These are phyloP conservation scores for Fregata magnificens DNA, from an alignment of 2,113 vertebrate species.

Conservation along the genomic window DNA sequence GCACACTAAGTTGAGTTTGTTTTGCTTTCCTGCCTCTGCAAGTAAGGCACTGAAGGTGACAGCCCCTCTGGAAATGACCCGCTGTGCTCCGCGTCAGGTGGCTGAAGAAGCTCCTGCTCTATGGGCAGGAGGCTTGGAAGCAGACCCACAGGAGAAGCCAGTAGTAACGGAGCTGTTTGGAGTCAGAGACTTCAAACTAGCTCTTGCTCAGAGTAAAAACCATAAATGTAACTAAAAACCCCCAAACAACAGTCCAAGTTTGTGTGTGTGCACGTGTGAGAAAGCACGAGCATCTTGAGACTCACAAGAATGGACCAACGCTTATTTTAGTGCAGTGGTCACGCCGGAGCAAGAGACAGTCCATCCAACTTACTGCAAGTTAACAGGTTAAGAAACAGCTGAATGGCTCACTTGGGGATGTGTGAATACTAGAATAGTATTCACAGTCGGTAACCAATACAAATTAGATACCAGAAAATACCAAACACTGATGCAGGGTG, in stretches of 20 bases:
- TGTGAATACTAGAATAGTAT: neutral
- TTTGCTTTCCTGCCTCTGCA: neutral
- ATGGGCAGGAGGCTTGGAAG: neutral
- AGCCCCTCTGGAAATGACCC: neutral
- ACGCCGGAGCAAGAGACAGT: neutral
- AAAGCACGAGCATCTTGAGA: neutral
- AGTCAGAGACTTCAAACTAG: neutral
- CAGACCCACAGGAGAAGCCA: neutral
- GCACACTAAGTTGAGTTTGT: neutral
- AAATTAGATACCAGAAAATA: neutral
- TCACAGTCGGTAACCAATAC: neutral
- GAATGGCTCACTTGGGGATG: rapidly evolving
- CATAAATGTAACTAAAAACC: neutral
- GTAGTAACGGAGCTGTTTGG: neutral
- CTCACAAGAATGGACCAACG: neutral
- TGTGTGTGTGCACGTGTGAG: neutral
- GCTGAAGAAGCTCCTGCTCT: neutral
- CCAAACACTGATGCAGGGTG: neutral
- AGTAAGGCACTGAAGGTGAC: neutral
- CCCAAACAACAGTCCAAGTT: neutral
- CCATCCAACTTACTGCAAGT: neutral
- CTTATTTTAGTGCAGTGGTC: neutral
- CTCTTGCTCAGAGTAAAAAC: neutral
- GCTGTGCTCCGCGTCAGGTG: neutral
- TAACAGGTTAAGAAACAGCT: neutral